Percentiles rank a stretch among this genome's conserved stretches.
Conservation (phyloP, 2,113 vertebrate genomes). For the Erythrolamprus reginae region DNA sequence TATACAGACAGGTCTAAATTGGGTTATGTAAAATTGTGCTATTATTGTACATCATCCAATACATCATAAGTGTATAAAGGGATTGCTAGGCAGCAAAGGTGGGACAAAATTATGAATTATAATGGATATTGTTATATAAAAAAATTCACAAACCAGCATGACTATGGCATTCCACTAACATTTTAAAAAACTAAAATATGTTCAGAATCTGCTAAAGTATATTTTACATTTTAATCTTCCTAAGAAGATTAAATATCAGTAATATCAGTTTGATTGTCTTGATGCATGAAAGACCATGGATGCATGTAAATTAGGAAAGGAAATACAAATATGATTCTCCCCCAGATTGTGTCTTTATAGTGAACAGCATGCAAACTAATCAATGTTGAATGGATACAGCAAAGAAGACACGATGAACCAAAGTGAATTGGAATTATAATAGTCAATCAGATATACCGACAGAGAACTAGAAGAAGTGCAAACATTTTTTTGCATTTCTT, state of each 20-base stretch:
- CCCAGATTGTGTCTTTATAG: background rate
- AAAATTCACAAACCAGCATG: no score
- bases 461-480: constrained; percentile 1
- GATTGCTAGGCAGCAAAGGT: no score
- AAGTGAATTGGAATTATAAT: constrained; percentile 30
- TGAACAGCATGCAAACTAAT: constrained; percentile 45
- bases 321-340: constrained; percentile 45
- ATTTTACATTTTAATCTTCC: constrained; percentile 3
- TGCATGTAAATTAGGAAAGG: constrained; percentile 30
- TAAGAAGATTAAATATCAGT: no score
- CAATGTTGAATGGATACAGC: constrained; percentile 33
- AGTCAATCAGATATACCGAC: background rate
- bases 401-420: constrained; percentile 20
- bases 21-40: background rate
- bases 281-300: constrained; percentile 51
- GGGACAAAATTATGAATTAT: no score
- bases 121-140: no score
- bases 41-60: background rate
- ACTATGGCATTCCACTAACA: no score
- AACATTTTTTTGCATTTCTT: background rate
- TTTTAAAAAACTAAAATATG: constrained; percentile 5
- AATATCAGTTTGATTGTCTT: constrained; percentile 22
- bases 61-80: background rate
- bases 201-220: constrained; percentile 8
- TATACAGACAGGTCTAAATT: background rate